Percentiles rank a stretch among this genome's conserved stretches.
Conservation (phyloP, 2,113 vertebrate species). For the Malurus melanocephalus region DNA sequence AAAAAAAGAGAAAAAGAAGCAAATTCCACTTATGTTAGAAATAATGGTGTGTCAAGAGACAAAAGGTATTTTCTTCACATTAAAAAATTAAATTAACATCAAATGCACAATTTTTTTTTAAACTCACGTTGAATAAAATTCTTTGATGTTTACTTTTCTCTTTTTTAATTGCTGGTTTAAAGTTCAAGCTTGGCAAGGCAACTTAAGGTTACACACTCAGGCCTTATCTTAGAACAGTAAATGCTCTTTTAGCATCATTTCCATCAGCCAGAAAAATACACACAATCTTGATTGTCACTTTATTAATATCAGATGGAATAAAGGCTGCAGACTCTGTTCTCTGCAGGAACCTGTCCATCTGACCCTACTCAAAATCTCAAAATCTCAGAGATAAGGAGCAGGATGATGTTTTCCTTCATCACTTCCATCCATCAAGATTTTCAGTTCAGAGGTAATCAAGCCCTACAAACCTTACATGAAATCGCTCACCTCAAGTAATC, state of each 20-base stretch:
- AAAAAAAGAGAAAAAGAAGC: rapidly evolving
- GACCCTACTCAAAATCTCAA: neutral
- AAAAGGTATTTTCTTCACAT: rapidly evolving
- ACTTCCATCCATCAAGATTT: neutral
- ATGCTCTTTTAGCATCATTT: neutral
- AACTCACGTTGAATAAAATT: neutral
- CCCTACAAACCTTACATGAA: neutral
- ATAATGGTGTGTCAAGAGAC: neutral
- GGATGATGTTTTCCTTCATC: neutral
- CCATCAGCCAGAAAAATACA: neutral
- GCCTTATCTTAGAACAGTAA: neutral
- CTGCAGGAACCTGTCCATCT: neutral
- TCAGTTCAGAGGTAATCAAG: neutral
- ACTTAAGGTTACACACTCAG: neutral
- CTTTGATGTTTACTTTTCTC: neutral
- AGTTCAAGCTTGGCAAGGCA: neutral
- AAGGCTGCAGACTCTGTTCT: neutral
- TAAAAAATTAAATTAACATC: neutral
- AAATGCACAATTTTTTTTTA: neutral
- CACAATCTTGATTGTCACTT: neutral
- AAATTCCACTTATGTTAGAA: neutral
- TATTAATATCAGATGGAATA: neutral
- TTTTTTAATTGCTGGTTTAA: neutral
- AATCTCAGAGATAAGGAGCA: rapidly evolving
- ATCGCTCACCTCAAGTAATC: neutral